Percentiles rank a stretch among this genome's conserved stretches.
These are phyloP conservation scores for Ernsta delagoae DNA, from an alignment of 2,888 invertebrate genomes.

Conservation along the genomic window DNA sequence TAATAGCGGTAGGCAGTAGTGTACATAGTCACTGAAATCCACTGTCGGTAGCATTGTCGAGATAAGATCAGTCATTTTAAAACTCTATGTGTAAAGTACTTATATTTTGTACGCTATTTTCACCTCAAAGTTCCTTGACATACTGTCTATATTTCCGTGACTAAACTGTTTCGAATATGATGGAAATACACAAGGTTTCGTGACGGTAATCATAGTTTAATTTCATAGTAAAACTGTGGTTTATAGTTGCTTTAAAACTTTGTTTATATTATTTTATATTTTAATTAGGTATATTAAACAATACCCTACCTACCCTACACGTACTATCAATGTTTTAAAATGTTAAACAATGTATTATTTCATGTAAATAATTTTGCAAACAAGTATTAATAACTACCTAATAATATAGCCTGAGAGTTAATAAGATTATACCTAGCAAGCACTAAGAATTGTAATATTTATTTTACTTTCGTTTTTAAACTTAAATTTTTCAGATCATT, in stretches of 20 bases:
- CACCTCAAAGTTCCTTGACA: neutral
- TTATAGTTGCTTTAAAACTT: constrained; percentile 23
- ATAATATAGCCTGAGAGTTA: too few relatives aligned
- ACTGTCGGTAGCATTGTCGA: constrained; percentile 28
- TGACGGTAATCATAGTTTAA: constrained; percentile 34
- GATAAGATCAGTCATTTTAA: constrained; percentile 37
- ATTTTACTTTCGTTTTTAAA: too few relatives aligned
- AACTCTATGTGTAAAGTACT: constrained; percentile 26
- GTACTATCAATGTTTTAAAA: too few relatives aligned
- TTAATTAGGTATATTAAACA: too few relatives aligned
- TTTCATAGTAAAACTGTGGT: constrained; percentile 14
- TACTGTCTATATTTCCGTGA: constrained; percentile 12
- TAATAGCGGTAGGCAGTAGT: neutral
- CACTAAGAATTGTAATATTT: too few relatives aligned
- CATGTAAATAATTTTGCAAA: too few relatives aligned
- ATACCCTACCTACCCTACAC: too few relatives aligned
- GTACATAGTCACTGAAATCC: constrained; percentile 29
- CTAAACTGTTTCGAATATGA: constrained; percentile 2
- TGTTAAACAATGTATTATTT: too few relatives aligned
- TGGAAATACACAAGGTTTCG: constrained; percentile 29
- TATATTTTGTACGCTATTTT: neutral
- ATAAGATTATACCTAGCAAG: too few relatives aligned
- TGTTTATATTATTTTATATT: too few relatives aligned
- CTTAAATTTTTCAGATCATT: too few relatives aligned
- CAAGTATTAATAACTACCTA: too few relatives aligned